These are phyloP conservation scores for Leiothrix lutea DNA, from an alignment of 2,113 vertebrate genomes.

Conservation along the genomic window DNA sequence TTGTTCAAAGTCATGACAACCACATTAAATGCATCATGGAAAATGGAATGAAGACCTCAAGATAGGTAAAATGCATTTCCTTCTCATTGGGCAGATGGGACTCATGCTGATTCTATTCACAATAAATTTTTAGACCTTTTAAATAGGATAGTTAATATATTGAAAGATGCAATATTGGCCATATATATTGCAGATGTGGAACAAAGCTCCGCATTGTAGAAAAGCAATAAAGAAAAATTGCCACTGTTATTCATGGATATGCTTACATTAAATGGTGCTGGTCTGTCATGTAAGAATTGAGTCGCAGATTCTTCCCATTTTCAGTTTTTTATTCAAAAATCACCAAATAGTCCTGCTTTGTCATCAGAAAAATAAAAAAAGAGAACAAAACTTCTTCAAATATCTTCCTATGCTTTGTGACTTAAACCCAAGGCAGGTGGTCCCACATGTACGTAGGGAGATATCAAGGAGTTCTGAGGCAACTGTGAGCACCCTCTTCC, in stretches of 20 bases:
- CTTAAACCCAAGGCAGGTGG: not conserved
- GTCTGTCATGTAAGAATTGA: not conserved
- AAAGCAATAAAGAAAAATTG: not conserved
- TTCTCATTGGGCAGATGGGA: not conserved
- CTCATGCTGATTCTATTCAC: not conserved
- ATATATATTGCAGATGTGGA: not conserved
- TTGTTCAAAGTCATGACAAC: not conserved
- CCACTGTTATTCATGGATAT: not conserved
- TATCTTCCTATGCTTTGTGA: not conserved
- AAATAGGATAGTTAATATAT: not conserved
- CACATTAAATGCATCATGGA: not conserved
- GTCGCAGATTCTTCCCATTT: not conserved
- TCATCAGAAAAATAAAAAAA: not conserved
- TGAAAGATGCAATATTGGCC: not conserved
- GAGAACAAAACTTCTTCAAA: not conserved
- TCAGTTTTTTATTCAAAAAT: not conserved
- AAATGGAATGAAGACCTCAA: not conserved
- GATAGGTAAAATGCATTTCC: not conserved
- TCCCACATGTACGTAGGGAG: not conserved
- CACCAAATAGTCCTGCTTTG: not conserved
- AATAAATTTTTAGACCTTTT: not conserved
- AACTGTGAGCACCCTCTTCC: not conserved
- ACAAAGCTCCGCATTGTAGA: not conserved
- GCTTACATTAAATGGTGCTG: not conserved
- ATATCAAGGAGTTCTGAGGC: not conserved